These are phyloP conservation scores for Leptopilina boulardi DNA, from an alignment of 1,140 invertebrate species.

Conservation along the genomic window DNA sequence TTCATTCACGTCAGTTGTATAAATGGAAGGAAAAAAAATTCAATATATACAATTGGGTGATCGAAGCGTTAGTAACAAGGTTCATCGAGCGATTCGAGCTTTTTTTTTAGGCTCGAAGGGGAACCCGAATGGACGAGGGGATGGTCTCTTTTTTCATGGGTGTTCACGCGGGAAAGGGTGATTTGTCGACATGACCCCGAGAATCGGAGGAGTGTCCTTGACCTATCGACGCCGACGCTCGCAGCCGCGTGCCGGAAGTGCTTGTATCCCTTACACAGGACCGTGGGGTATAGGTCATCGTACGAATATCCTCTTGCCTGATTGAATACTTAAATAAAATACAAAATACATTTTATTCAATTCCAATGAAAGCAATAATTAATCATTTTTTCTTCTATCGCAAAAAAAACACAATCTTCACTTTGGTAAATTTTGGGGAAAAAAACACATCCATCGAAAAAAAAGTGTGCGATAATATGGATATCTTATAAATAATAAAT, in stretches of 20 bases:
- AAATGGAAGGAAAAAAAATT: background rate
- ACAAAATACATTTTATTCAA: background rate
- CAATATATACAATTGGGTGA: conserved; percentile 13
- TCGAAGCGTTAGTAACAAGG: conserved; percentile 26
- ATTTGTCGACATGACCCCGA: conserved; percentile 75
- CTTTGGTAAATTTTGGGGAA: no score
- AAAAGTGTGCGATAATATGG: no score
- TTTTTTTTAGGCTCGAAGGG: conserved; percentile 52
- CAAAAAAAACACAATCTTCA: background rate
- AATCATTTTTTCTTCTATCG: background rate
- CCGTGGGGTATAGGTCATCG: conserved; percentile 21
- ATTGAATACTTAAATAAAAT: background rate
- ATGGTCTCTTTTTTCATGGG: conserved; percentile 64
- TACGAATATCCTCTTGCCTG: conserved; percentile 8
- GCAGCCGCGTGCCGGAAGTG: conserved; percentile 28
- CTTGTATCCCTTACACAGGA: conserved; percentile 37
- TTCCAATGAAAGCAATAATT: background rate
- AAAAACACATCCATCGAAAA: no score
- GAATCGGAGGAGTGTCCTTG: conserved; percentile 72
- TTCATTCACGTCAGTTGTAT: conserved; percentile 2
- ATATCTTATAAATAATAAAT: background rate
- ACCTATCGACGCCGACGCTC: conserved; percentile 72
- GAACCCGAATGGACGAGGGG: conserved; percentile 51
- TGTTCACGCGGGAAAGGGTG: conserved; percentile 71
- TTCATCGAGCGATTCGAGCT: conserved; percentile 47